phyloP scores from a whole-genome alignment of 2,888 invertebrate genomes.

The Zhuqinia jingwanae region DNA sequence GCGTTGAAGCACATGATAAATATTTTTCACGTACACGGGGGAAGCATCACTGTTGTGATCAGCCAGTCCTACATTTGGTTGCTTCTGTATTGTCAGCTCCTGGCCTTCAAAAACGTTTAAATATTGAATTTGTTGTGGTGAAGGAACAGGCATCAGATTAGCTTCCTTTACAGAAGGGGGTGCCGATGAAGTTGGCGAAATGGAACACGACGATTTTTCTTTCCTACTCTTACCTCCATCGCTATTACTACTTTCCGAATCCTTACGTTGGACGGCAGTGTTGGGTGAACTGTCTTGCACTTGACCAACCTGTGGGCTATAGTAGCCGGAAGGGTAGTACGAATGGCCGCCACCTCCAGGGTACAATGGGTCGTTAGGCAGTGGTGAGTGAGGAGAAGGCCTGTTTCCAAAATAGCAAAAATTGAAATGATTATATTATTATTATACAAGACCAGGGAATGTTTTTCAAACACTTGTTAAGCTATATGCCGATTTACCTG shows the following conservation, averaged over 20 bases:
- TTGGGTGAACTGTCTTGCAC: constrained; percentile 71
- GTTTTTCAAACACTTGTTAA: not conserved
- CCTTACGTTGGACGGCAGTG: constrained; percentile 81
- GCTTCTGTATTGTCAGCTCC: constrained; percentile 97
- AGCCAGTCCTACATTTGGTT: constrained; percentile 86
- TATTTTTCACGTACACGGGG: constrained; percentile 75
- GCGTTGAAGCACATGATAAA: not conserved
- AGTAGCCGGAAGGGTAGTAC: constrained; percentile 78
- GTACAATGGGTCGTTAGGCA: constrained; percentile 77
- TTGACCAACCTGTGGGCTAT: constrained; percentile 79
- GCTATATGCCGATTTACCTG: constrained; percentile 66
- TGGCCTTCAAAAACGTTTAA: constrained; percentile 97
- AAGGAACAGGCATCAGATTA: constrained; percentile 96
- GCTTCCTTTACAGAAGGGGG: constrained; percentile 87
- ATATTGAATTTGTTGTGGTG: constrained; percentile 97
- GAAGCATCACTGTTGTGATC: constrained; percentile 79
- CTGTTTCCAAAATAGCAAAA: constrained; percentile 57
- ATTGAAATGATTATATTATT: not conserved
- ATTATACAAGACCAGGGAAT: not conserved
- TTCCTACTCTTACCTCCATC: constrained; percentile 79
- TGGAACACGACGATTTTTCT: constrained; percentile 79
- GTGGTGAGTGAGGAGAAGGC: constrained; percentile 79
- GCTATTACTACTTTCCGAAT: constrained; percentile 80
- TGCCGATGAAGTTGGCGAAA: constrained; percentile 79
- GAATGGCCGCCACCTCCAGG: constrained; percentile 77